A percentile compares a stretch with the other conserved stretches of the same genome.
Evolutionary conservation across 2,113 vertebrate species (phyloP).

Genomic region (Platichthys stellatus): DNA sequence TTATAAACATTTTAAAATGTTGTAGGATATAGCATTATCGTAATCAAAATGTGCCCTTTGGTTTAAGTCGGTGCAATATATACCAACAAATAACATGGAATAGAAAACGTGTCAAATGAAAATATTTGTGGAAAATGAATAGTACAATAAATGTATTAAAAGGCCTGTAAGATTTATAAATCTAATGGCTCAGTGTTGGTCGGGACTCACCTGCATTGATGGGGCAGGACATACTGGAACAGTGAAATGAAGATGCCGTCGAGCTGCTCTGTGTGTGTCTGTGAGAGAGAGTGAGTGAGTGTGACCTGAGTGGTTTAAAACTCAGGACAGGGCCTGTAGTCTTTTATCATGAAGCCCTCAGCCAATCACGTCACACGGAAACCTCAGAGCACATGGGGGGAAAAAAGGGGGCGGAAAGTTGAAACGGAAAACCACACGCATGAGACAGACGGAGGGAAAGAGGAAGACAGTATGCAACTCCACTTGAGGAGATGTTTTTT

Average conservation of each 20-base stretch:
- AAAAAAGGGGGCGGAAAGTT: constrained; percentile 47
- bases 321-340: neutral
- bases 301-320: constrained; percentile 6
- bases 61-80: neutral
- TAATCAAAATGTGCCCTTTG: neutral
- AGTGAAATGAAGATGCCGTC: constrained; percentile 19
- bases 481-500: neutral
- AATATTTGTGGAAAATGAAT: neutral
- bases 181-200: too few species aligned
- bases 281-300: neutral
- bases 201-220: constrained; percentile 67
- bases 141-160: neutral
- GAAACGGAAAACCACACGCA: constrained; percentile 16
- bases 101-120: neutral
- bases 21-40: neutral
- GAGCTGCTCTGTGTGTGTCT: neutral
- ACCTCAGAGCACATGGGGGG: constrained; percentile 27
- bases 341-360: constrained; percentile 37
- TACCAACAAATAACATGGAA: neutral
- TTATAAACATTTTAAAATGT: neutral
- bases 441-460: constrained; percentile 25
- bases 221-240: constrained; percentile 65
- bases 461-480: constrained; percentile 40
- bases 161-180: neutral
- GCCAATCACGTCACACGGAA: constrained; percentile 59